A percentile compares a stretch with the other conserved stretches of the same genome.
Conservation (phyloP, 2,888 invertebrate genomes). For the Parasteatoda lunata region DNA sequence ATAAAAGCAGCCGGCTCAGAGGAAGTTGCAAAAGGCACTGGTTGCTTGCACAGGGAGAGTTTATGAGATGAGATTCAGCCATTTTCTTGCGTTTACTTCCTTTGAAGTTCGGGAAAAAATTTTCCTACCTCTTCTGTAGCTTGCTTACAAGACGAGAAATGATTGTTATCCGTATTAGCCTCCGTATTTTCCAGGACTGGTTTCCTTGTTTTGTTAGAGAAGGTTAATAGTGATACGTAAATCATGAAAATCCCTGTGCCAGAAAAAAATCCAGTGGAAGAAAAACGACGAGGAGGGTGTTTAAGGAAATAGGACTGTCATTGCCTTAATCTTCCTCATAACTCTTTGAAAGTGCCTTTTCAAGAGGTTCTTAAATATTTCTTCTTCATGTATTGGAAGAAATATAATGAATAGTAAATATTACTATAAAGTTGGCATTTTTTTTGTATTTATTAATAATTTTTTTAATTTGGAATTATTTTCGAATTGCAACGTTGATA, state of each 20-base stretch:
- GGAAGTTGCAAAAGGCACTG: conserved; percentile 40
- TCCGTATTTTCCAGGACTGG: conserved; percentile 21
- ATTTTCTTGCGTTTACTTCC: conserved; percentile 33
- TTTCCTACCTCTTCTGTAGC: neutral
- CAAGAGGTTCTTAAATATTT: no score
- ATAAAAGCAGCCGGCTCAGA: conserved; percentile 43
- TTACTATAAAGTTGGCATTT: no score
- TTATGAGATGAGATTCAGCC: conserved; percentile 44
- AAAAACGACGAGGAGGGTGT: neutral
- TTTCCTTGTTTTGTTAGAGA: neutral
- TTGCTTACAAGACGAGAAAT: conserved; percentile 39
- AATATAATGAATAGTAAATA: no score
- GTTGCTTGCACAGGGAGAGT: conserved; percentile 24
- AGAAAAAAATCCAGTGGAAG: neutral
- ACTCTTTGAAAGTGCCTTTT: no score
- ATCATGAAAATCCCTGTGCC: conserved; percentile 23
- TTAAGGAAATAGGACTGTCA: no score
- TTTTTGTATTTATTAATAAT: no score
- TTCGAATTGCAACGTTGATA: no score
- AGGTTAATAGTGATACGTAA: conserved; percentile 33
- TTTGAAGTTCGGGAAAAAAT: conserved; percentile 18
- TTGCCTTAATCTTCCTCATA: no score
- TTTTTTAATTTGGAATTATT: no score
- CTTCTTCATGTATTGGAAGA: no score
- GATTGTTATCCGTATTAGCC: conserved; percentile 44